Base-by-base conservation (phyloP, 1,140 invertebrate species). In the Meloidogyne floridensis region DNA sequence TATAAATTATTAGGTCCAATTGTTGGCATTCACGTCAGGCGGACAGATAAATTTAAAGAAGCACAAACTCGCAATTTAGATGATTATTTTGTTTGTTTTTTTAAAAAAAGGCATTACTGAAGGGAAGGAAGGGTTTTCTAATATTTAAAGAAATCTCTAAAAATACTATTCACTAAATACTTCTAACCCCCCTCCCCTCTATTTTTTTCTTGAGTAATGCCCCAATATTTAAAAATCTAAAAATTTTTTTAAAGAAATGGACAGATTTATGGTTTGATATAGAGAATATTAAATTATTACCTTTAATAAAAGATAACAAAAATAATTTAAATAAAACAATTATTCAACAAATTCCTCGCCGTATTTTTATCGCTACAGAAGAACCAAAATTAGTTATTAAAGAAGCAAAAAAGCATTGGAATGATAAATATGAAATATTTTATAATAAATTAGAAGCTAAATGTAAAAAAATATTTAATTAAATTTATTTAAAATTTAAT, bases 171-270 rank as follows among this genome's bases (percentile, higher is more conserved):
- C 32, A 32, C 32, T 32, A 32, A 32, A 32, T 32, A 32, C 32
- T 32, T 32, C 32, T 32, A 20, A 32, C 0, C 32, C 32, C 32
- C 32, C 32, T 1, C 32, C 32, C 32, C 32, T 1, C 32, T 1
- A 32, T 32, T 32, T 1, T 32, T 32, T 32, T 1, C 32, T 32
- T 32, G 32, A 32, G 32, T 32, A 32, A 1, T 32, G 32, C 32
- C 32, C 1, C 32, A 32, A 32, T 32, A 32, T 32, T 32, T 32
- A 1, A 32, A 32, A 32, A 32, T 32, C 32, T 1, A 32, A 32
- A 32, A 18, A n/a, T 73, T 18, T 4, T 73, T 73, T 73, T 73
- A 4, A 43, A 73, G 72, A 73, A 73, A 73, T 73, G 72, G 72
- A 53, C 72, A 15, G 72, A 73, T 15, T 53, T 73, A 5, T 73